These are phyloP conservation scores for Pyrgilauda ruficollis DNA, from an alignment of 2,113 vertebrate species.

Conservation along the genomic window DNA sequence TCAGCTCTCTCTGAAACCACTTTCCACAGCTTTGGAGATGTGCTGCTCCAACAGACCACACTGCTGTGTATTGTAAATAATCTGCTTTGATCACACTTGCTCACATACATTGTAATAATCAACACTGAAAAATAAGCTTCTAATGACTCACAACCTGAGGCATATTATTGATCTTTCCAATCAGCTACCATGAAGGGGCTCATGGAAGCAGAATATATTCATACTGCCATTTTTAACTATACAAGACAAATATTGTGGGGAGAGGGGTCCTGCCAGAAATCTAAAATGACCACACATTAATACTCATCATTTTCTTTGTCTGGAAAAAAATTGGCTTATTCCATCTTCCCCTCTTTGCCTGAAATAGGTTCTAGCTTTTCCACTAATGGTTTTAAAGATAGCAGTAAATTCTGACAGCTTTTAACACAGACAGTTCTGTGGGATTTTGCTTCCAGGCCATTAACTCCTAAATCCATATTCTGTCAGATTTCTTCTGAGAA, in stretches of 20 bases:
- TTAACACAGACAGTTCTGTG: not conserved
- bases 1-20: not conserved
- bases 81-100: not conserved
- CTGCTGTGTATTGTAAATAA: not conserved
- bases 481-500: not conserved
- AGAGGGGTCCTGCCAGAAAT: not conserved
- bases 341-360: not conserved
- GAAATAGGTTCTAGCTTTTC: not conserved
- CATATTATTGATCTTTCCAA: not conserved
- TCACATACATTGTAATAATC: not conserved
- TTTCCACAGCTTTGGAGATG: not conserved
- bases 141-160: not conserved
- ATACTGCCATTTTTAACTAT: not conserved
- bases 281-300: not conserved
- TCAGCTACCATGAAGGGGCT: not conserved
- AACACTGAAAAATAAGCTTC: not conserved
- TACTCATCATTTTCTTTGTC: not conserved
- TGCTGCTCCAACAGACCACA: not conserved
- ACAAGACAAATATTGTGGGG: not conserved
- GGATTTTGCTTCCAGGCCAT: not conserved
- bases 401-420: not conserved
- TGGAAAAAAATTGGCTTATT: not conserved
- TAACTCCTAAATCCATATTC: not conserved
- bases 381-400: not conserved
- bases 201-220: not conserved